phyloP scores from a whole-genome alignment of 2,797 vertebrate species.

The Coluber constrictor region DNA sequence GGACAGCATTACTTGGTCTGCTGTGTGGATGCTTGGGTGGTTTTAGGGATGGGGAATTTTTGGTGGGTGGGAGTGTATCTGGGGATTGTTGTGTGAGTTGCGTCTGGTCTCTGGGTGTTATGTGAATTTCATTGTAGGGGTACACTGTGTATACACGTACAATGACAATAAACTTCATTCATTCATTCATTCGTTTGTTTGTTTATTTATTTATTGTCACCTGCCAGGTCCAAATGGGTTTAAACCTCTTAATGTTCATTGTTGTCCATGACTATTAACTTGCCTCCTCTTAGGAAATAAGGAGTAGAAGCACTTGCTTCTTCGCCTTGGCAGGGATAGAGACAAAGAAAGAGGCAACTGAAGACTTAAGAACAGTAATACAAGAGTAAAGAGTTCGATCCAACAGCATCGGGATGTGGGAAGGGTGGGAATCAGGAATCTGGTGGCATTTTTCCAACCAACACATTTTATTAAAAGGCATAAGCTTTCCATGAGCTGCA shows the following conservation, averaged over 20 bases:
- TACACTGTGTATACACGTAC: too few species aligned
- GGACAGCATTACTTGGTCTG: too few species aligned
- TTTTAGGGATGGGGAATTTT: too few species aligned
- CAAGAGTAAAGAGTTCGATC: not conserved
- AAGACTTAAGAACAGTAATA: not conserved
- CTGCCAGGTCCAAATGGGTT: not conserved
- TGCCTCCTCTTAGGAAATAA: not conserved
- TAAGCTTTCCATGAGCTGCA: not conserved
- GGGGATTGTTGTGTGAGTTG: too few species aligned
- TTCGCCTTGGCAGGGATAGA: not conserved
- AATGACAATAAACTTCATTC: too few species aligned
- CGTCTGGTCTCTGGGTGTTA: too few species aligned
- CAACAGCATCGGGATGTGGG: not conserved
- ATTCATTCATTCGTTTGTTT: too few species aligned
- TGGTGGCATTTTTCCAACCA: not conserved
- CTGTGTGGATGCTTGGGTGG: too few species aligned
- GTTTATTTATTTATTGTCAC: too few species aligned
- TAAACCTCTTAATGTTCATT: not conserved
- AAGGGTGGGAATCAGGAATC: not conserved
- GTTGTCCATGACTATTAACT: not conserved
- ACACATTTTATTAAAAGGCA: not conserved
- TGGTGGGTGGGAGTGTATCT: too few species aligned
- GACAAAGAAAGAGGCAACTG: not conserved
- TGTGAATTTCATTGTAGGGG: too few species aligned
- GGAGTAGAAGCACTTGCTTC: not conserved